Conservation (phyloP, 2,113 vertebrate species). For the Camelus bactrianus region DNA sequence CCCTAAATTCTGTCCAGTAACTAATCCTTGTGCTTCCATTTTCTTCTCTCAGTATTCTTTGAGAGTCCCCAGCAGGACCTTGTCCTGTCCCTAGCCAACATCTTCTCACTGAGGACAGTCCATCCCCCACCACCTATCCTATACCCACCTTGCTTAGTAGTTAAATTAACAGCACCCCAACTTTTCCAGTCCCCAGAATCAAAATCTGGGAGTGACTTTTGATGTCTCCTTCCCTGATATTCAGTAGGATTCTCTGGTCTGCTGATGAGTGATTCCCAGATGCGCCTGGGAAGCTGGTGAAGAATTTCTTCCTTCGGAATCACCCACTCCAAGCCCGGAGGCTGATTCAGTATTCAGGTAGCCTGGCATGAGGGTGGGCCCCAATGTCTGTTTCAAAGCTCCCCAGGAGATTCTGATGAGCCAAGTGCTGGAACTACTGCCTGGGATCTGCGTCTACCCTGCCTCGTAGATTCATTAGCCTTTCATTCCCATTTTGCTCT, state of each 20-base stretch:
- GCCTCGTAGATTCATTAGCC: too few relatives aligned
- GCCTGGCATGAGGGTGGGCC: neutral
- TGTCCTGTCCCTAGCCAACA: neutral
- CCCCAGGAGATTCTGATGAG: neutral
- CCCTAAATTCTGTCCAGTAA: neutral
- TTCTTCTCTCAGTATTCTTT: neutral
- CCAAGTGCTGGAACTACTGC: neutral
- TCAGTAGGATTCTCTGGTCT: neutral
- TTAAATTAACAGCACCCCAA: neutral
- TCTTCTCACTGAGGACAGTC: neutral
- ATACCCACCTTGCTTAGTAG: neutral
- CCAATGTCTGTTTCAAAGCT: neutral
- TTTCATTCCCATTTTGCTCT: neutral
- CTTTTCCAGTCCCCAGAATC: neutral
- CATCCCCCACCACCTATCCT: too few relatives aligned
- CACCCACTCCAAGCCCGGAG: neutral
- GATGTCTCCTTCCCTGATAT: neutral
- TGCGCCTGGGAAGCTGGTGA: neutral
- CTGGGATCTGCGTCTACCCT: neutral
- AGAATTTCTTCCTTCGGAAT: neutral
- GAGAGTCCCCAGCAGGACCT: neutral
- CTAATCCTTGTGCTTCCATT: neutral
- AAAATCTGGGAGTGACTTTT: constrained; percentile 15
- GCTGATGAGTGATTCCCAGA: neutral
- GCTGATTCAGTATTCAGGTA: neutral